These are phyloP conservation scores for Sipha maydis DNA, from an alignment of 2,888 invertebrate genomes.

Conservation along the genomic window DNA sequence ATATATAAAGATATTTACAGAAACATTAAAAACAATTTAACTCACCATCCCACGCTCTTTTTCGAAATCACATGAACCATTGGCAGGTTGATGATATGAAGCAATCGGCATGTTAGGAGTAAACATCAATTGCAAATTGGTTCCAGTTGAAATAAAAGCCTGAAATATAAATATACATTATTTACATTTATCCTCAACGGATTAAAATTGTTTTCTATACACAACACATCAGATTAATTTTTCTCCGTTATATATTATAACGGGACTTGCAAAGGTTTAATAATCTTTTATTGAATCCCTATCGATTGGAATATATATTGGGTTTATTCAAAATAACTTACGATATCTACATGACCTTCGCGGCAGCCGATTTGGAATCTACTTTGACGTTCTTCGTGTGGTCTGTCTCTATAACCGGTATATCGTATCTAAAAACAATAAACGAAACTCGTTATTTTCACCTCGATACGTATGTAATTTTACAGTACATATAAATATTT, in stretches of 20 bases:
- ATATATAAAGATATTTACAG: no score
- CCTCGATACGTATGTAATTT: not conserved
- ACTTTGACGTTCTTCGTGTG: conserved; percentile 90
- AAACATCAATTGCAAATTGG: conserved; percentile 92
- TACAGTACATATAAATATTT: not conserved
- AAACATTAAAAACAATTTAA: conserved; percentile 29
- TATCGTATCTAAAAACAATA: conserved; percentile 79
- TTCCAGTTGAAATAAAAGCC: conserved; percentile 93
- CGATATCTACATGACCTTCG: conserved; percentile 94
- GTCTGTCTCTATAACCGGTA: conserved; percentile 93
- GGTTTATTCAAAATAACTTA: conserved; percentile 67
- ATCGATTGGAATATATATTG: not conserved
- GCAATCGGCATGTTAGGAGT: conserved; percentile 63
- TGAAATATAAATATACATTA: conserved; percentile 64
- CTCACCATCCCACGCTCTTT: conserved; percentile 94
- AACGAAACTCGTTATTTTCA: not conserved
- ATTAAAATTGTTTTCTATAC: not conserved
- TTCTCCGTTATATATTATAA: not conserved
- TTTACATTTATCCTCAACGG: not conserved
- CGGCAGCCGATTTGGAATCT: conserved; percentile 94
- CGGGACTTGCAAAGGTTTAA: not conserved
- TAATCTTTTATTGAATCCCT: not conserved
- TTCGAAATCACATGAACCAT: conserved; percentile 78
- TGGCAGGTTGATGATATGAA: conserved; percentile 32
- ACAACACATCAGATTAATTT: no score